Evolutionary conservation across 2,797 vertebrate species (phyloP).

Genomic region (Xenopus petersii): DNA sequence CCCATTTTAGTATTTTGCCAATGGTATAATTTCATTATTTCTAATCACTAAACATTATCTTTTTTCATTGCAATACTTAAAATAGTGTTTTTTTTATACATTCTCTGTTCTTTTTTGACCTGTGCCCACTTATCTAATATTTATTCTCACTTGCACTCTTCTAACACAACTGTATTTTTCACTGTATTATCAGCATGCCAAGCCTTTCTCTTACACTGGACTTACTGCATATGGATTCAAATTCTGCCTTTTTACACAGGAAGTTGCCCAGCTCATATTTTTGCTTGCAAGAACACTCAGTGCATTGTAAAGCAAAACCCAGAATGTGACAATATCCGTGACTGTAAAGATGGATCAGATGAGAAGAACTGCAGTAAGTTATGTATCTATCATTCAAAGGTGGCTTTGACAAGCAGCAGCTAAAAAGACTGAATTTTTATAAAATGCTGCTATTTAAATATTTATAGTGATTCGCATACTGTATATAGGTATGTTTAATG

Average conservation of each 20-base stretch:
- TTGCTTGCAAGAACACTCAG: slow-evolving; percentile 73
- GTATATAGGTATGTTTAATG: too few relatives aligned
- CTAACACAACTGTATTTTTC: neutral
- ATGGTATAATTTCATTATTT: too few relatives aligned
- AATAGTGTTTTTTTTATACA: too few relatives aligned
- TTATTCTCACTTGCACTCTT: neutral
- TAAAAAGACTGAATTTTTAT: too few relatives aligned
- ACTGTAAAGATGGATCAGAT: slow-evolving; percentile 76
- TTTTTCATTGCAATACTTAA: neutral
- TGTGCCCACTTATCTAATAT: neutral
- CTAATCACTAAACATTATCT: too few relatives aligned
- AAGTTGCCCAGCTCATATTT: slow-evolving; percentile 68
- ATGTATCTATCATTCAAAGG: neutral
- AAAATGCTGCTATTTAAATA: too few relatives aligned
- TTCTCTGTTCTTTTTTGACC: neutral
- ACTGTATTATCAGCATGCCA: too few relatives aligned
- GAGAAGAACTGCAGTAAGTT: slow-evolving; percentile 77
- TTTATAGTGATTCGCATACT: too few relatives aligned
- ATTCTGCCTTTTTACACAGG: slow-evolving; percentile 55
- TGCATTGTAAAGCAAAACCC: slow-evolving; percentile 76
- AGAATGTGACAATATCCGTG: slow-evolving; percentile 69
- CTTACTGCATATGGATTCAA: too few relatives aligned
- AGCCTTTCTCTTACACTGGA: too few relatives aligned
- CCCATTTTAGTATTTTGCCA: too few relatives aligned
- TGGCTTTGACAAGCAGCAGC: too few relatives aligned